phyloP scores from a whole-genome alignment of 2,113 vertebrate genomes.

The Pungitius pungitius region DNA sequence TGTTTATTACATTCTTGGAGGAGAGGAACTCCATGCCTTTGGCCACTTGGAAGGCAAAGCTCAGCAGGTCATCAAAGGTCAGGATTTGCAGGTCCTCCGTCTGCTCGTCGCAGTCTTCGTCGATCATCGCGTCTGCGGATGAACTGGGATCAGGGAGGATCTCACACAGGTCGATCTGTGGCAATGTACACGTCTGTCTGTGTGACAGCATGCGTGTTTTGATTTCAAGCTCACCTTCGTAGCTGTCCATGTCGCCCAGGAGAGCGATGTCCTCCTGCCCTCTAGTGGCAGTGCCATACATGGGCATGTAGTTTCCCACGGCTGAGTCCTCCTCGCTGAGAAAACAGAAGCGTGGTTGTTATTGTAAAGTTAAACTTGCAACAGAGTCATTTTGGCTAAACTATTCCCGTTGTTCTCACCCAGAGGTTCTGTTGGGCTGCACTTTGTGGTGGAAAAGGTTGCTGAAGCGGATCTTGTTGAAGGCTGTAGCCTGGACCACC shows the following conservation, averaged over 20 bases:
- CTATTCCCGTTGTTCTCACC: conserved; percentile 68
- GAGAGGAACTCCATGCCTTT: conserved; percentile 98
- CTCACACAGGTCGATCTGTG: background rate
- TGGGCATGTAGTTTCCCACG: conserved; percentile 62
- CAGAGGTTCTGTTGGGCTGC: conserved; percentile 72
- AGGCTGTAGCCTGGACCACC: conserved; percentile 92
- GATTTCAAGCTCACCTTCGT: conserved; percentile 63
- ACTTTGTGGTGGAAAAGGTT: conserved; percentile 89
- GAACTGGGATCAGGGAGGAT: background rate
- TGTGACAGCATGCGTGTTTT: background rate
- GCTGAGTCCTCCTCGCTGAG: conserved; percentile 51
- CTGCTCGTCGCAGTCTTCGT: conserved; percentile 31
- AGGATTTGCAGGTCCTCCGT: conserved; percentile 85
- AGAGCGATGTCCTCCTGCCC: conserved; percentile 67
- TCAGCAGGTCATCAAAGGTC: conserved; percentile 92
- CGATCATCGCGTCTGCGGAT: conserved; percentile 43
- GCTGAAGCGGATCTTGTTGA: conserved; percentile 88
- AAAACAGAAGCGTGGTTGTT: conserved; percentile 18
- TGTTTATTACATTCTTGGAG: conserved; percentile 86
- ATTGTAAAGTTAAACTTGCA: background rate
- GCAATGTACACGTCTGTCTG: background rate
- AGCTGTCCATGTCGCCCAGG: conserved; percentile 42
- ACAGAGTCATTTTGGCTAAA: background rate
- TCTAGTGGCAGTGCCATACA: conserved; percentile 51
- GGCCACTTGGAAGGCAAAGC: conserved; percentile 93